These are phyloP conservation scores for Barypeithes pellucidus DNA, from an alignment of 2,888 invertebrate genomes.

Conservation along the genomic window DNA sequence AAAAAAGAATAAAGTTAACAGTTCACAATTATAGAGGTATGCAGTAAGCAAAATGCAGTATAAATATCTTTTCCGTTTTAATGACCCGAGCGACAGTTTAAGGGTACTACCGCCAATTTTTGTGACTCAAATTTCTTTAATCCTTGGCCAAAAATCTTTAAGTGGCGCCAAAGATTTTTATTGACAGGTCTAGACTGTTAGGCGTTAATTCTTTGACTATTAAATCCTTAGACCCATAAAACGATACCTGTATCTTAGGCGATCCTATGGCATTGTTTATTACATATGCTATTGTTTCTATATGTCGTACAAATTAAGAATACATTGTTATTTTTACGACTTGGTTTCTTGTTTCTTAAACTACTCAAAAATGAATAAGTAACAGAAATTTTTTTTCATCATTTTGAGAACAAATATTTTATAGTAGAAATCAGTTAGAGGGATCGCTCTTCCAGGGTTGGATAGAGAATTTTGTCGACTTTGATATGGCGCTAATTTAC, in stretches of 20 bases:
- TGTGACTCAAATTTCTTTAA: constrained; percentile 45
- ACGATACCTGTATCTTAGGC: neutral
- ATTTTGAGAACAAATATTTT: too few species aligned
- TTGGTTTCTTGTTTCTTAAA: too few species aligned
- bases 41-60: constrained; percentile 16
- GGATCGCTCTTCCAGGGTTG: too few species aligned
- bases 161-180: constrained; percentile 49
- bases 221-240: neutral
- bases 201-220: constrained; percentile 38
- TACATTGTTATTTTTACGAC: too few species aligned
- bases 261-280: neutral
- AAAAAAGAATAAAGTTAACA: neutral
- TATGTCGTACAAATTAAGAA: too few species aligned
- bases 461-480: too few species aligned
- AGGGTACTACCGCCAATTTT: constrained; percentile 42
- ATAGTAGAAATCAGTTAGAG: too few species aligned
- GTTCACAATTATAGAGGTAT: constrained; percentile 8
- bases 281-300: too few species aligned
- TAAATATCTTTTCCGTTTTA: constrained; percentile 44
- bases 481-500: too few species aligned
- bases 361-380: too few species aligned
- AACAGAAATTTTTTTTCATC: too few species aligned
- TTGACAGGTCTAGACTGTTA: constrained; percentile 46
- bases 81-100: constrained; percentile 31
- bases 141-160: constrained; percentile 43